Evolutionary conservation across 2,888 invertebrate genomes (phyloP).

Genomic region (Dyspetes luteomarginatus): DNA sequence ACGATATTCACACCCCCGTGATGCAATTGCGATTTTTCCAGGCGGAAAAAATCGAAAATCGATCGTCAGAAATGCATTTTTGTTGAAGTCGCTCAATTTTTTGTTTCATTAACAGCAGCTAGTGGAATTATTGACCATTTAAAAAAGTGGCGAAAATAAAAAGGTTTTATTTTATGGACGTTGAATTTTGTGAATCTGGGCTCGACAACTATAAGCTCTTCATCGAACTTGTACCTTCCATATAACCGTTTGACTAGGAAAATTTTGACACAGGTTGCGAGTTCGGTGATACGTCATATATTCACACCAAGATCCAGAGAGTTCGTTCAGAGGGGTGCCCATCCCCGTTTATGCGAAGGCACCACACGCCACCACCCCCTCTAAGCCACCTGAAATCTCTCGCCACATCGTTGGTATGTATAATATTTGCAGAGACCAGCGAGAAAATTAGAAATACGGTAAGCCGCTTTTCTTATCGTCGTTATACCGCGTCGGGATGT

Average conservation of each 20-base stretch:
- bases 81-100: too few relatives aligned
- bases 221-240: too few relatives aligned
- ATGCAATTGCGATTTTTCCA: background rate
- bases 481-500: slow-evolving; percentile 42
- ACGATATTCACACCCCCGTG: background rate
- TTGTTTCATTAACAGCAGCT: too few relatives aligned
- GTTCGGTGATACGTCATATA: slow-evolving; percentile 41
- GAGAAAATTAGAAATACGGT: slow-evolving; percentile 82
- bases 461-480: slow-evolving; percentile 82
- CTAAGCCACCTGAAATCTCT: slow-evolving; percentile 17
- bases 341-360: background rate
- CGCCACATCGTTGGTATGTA: slow-evolving; percentile 72
- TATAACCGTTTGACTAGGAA: slow-evolving; percentile 43
- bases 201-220: too few relatives aligned
- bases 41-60: background rate
- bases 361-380: background rate
- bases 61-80: too few relatives aligned
- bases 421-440: slow-evolving; percentile 81
- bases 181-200: too few relatives aligned
- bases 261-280: slow-evolving; percentile 14
- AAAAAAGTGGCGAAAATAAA: too few relatives aligned
- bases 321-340: background rate
- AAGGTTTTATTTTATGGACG: too few relatives aligned
- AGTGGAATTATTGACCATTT: too few relatives aligned
- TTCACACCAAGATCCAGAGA: background rate